Base-by-base conservation (phyloP, 2,888 invertebrate genomes). In the Noctua fimbriata region DNA sequence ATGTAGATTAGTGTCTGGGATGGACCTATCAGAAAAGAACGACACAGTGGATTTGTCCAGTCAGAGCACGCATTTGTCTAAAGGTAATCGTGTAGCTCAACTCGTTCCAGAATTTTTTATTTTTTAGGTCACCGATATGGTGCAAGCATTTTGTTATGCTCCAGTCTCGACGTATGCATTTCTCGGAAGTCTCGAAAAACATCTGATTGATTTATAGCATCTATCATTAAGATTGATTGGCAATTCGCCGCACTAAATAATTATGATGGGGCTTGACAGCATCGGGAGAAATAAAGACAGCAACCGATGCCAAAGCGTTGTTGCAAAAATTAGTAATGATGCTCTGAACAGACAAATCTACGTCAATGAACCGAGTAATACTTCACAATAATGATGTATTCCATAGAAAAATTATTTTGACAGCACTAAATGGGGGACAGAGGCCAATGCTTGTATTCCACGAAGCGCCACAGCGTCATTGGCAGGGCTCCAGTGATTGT, bases 401-500 rank as follows among this genome's bases (percentile, higher is more conserved):
- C 85, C 78, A 81, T 84, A 88, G 91, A 92, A 91, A 87, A 84
- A 82, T 32, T 67, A 12, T 76, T 86, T 85, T 89, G 91, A 90
- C 90, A 88, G 87, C 84, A 73, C 65, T 78, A 81, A 87, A 79
- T 84, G 83, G 83, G 76, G 83, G 83, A 79, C 83, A 24, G 78
- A 83, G 85, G 87, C 83, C 87, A 80, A 47, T 79, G 79, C 71
- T 83, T 83, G 82, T 77, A 52, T 93, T 93, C 93, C 82, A 49
- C 87, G 93, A 93, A 93, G 89, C 90, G 88, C 86, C 89, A 87
- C 89, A 87, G 76, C 87, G 88, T 79, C 90, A 89, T 91, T 95
- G 95, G 95, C 95, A 89, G 66, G 41, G 55, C 73, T 89, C 94
- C 94, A 94, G 91, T 87, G 81, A 91, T 90, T 90, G 88, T 89